Evolutionary conservation across 2,797 vertebrate genomes (phyloP).

Genomic region (Momotus momota): DNA sequence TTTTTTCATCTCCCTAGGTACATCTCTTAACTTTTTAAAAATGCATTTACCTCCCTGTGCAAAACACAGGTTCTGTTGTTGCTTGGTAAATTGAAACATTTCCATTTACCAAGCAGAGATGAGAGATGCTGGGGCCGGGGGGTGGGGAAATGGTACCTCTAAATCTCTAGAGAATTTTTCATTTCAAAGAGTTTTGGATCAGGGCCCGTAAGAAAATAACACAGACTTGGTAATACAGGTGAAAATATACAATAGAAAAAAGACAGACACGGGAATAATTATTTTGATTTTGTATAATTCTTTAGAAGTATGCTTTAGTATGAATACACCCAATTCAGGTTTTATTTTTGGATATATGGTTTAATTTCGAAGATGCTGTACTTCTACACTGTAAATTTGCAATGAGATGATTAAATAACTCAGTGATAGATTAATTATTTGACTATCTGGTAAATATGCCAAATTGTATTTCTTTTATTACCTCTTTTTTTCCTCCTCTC

Average conservation of each 20-base stretch:
- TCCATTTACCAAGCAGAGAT: too few species aligned
- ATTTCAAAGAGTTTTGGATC: neutral
- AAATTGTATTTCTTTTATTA: neutral
- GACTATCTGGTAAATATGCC: neutral
- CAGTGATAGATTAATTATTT: neutral
- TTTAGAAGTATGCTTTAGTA: neutral
- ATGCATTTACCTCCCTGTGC: neutral
- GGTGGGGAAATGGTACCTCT: too few species aligned
- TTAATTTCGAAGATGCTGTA: neutral
- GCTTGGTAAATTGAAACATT: neutral
- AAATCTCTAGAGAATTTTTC: neutral
- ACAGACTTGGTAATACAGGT: neutral
- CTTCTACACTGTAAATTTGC: neutral
- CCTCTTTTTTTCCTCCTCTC: too few species aligned
- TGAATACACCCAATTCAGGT: neutral
- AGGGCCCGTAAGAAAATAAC: neutral
- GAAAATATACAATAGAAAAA: neutral
- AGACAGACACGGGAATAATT: neutral
- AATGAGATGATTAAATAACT: neutral
- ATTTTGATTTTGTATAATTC: neutral
- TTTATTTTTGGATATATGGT: neutral
- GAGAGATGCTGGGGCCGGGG: too few species aligned
- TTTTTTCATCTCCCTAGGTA: neutral
- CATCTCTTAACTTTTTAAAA: neutral
- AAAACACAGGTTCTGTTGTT: neutral